A percentile compares a stretch with the other conserved stretches of the same genome.
Conservation (phyloP, 2,888 invertebrate species). For the Pandemis cinnamomeana region DNA sequence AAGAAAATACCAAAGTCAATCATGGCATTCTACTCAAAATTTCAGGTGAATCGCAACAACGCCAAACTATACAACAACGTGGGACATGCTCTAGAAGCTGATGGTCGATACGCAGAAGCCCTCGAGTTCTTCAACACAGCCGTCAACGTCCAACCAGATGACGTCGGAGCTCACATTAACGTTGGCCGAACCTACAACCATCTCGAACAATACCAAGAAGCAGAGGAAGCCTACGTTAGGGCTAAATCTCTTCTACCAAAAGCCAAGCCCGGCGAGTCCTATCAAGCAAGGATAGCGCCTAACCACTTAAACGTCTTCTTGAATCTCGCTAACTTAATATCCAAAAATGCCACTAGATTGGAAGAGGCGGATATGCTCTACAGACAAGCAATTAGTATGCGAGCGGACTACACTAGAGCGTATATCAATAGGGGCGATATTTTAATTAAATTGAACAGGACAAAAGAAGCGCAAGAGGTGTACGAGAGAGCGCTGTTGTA, state of each 20-base stretch:
- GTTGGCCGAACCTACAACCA: slow-evolving; percentile 98
- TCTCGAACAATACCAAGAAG: slow-evolving; percentile 89
- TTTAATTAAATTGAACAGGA: slow-evolving; percentile 96
- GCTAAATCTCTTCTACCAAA: slow-evolving; percentile 95
- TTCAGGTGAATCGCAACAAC: slow-evolving; percentile 93
- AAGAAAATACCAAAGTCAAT: neutral
- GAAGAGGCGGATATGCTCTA: slow-evolving; percentile 98
- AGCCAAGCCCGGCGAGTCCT: slow-evolving; percentile 96
- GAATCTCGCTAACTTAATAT: slow-evolving; percentile 96
- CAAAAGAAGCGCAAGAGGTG: slow-evolving; percentile 96
- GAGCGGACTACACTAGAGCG: slow-evolving; percentile 97
- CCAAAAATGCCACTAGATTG: slow-evolving; percentile 94
- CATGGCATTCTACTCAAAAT: slow-evolving; percentile 85
- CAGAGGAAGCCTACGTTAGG: slow-evolving; percentile 95
- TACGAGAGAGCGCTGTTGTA: slow-evolving; percentile 96
- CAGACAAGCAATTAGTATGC: slow-evolving; percentile 98
- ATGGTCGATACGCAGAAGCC: slow-evolving; percentile 89
- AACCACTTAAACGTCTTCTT: slow-evolving; percentile 98
- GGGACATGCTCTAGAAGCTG: slow-evolving; percentile 96
- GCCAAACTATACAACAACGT: slow-evolving; percentile 99
- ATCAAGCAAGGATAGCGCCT: slow-evolving; percentile 97
- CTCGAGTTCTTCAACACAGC: slow-evolving; percentile 96
- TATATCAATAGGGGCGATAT: slow-evolving; percentile 99
- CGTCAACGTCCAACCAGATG: slow-evolving; percentile 96
- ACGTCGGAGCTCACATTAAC: slow-evolving; percentile 98